Conservation (phyloP, 2,888 invertebrate species). For the Leptura quadrifasciata region DNA sequence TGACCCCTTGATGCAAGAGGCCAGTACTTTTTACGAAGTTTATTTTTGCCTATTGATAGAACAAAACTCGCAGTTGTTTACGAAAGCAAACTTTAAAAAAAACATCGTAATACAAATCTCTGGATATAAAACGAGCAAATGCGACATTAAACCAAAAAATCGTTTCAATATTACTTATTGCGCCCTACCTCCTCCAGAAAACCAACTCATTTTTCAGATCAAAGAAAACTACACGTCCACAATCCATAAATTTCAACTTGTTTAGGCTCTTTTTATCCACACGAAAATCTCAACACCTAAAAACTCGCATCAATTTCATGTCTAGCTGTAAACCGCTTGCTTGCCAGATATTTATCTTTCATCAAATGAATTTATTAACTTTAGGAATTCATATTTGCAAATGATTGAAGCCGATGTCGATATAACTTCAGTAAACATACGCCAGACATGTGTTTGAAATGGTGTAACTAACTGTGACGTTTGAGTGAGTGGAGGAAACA, state of each 20-base stretch:
- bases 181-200: not conserved
- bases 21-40: no score
- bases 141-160: not conserved
- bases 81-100: no score
- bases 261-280: not conserved
- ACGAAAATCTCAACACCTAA: not conserved
- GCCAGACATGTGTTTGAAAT: not conserved
- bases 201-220: not conserved
- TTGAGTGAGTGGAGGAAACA: slow-evolving; percentile 42
- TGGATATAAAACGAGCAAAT: not conserved
- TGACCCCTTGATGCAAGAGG: no score
- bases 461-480: slow-evolving; percentile 72
- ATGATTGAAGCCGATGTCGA: not conserved
- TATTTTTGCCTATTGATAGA: no score
- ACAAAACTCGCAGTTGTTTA: no score
- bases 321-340: not conserved
- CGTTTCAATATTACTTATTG: not conserved
- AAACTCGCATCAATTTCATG: not conserved
- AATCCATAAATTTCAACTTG: not conserved
- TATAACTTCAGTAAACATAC: not conserved
- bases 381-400: not conserved
- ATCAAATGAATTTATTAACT: not conserved
- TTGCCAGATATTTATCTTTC: slow-evolving; percentile 2
- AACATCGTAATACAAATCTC: not conserved
- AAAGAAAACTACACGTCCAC: not conserved